Base-by-base conservation (phyloP, 2,888 invertebrate genomes). In the Gortyna flavago region DNA sequence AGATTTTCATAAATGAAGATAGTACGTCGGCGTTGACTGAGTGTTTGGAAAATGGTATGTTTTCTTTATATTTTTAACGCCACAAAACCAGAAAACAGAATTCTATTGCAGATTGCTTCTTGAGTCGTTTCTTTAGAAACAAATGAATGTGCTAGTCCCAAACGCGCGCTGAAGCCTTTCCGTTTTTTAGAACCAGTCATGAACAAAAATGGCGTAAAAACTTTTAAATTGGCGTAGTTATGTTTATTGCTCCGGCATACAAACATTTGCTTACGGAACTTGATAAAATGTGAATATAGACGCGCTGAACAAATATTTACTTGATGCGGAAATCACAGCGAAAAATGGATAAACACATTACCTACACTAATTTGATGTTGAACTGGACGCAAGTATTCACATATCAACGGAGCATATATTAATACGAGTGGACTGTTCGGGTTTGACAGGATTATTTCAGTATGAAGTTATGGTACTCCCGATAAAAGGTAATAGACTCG, bases 1-100 rank as follows among this genome's bases (percentile, higher is more conserved):
- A 99, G 95, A 97, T 99, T 87, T 99, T 99, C 93, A 96, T 99
- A 25, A 98, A 98, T 85, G 97, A 97, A 88, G 97, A 98, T 77
- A 97, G 98, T 84, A 97, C 97, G 62, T 95, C 97, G 0, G 97
- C 97, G 54, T 93, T 99, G 72, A 97, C 95, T 16, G 98, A 98
- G 89, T 98, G 98, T 41, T 95, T 99, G 81, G 97, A 98, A 76
- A 97, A 97, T 95, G 97, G 98, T 98, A 88, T 93, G 94, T 89
- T 8, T 8, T 32, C 57, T 32, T 32, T 35, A 18, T 69, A 61
- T 25, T 0, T 57, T 59, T 29, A 25, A 11, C 7, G 11, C 7
- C 18, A 11, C 21, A 32, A 25, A 75, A 41, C 4, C n/a, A 25
- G n/a, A 29, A n/a, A 32, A 62, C 0, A 13, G 18, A n/a, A n/a